Percentiles rank a stretch among this genome's conserved stretches.
Evolutionary conservation across 2,113 vertebrate genomes (phyloP).

Genomic region (Rhipidura dahli): DNA sequence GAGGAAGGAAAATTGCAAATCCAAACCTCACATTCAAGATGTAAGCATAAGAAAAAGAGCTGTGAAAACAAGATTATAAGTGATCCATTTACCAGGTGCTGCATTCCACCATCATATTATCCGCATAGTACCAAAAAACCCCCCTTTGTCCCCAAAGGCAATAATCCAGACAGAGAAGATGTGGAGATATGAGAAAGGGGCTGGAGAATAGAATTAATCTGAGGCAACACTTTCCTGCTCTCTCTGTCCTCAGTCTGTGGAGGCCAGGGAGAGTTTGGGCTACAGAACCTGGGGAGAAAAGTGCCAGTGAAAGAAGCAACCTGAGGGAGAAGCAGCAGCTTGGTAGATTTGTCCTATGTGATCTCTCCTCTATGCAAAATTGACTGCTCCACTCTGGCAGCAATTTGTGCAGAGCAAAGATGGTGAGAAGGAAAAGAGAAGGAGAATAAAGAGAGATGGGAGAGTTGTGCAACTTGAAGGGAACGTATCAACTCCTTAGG

Average conservation of each 20-base stretch:
- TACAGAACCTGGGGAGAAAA: not conserved
- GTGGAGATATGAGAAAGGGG: not conserved
- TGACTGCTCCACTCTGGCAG: not conserved
- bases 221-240: not conserved
- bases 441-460: not conserved
- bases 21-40: not conserved
- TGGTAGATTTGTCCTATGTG: not conserved
- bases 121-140: not conserved
- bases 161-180: not conserved
- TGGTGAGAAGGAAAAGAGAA: not conserved
- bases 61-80: conserved; percentile 27
- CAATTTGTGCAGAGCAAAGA: not conserved
- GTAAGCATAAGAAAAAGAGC: not conserved
- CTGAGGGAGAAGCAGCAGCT: not conserved
- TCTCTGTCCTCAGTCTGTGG: not conserved
- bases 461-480: not conserved
- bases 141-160: not conserved
- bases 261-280: not conserved
- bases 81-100: not conserved
- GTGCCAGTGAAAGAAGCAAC: not conserved
- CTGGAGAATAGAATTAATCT: not conserved
- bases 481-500: not conserved
- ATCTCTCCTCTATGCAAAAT: not conserved
- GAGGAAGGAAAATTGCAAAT: conserved; percentile 8
- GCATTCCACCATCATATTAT: not conserved